A percentile compares a stretch with the other conserved stretches of the same genome.
Evolutionary conservation across 2,113 vertebrate genomes (phyloP).

Genomic region (Glareola pratincola): DNA sequence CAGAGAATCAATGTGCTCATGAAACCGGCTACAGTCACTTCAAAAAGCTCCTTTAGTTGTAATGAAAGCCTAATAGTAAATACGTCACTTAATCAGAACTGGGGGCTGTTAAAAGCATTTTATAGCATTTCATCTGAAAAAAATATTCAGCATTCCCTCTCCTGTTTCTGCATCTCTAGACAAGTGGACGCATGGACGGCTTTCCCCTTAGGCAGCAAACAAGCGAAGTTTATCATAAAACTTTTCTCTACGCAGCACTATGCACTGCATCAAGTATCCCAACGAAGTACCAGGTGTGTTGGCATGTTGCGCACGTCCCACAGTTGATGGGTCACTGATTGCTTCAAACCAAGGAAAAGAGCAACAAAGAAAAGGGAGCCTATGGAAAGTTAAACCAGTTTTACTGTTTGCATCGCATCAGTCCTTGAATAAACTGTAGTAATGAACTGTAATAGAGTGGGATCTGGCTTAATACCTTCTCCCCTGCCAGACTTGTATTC

Average conservation of each 20-base stretch:
- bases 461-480: neutral
- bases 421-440: neutral
- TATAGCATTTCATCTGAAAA: neutral
- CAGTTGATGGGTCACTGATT: neutral
- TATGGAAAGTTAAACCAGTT: neutral
- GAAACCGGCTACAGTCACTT: neutral
- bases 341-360: neutral
- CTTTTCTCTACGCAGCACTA: neutral
- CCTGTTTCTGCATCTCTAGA: neutral
- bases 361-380: neutral
- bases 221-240: accelerated
- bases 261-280: neutral
- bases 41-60: constrained; percentile 9
- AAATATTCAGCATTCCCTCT: neutral
- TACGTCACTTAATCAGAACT: neutral
- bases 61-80: constrained; percentile 12
- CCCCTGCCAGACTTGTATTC: neutral
- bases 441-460: neutral
- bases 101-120: neutral
- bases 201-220: neutral
- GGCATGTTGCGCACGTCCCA: neutral
- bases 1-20: constrained; percentile 44
- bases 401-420: neutral
- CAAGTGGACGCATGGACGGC: neutral
- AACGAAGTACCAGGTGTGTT: neutral